Percentiles rank a stretch among this genome's conserved stretches.
These are phyloP conservation scores for Camelus dromedarius DNA, from an alignment of 2,113 vertebrate genomes.

Conservation along the genomic window DNA sequence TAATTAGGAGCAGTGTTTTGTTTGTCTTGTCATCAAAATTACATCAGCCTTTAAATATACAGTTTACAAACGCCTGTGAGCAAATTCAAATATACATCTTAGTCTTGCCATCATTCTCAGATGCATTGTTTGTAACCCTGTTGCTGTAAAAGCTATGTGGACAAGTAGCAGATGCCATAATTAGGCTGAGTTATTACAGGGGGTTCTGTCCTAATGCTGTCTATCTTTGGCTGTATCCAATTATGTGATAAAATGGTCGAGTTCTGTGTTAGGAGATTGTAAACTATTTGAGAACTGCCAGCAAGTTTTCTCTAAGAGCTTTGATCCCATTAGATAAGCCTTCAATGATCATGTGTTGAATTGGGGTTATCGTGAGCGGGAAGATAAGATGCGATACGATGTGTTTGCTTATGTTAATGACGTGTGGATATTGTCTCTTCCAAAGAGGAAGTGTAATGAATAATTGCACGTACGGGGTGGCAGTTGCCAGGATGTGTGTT, in stretches of 20 bases:
- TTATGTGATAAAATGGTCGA: background rate
- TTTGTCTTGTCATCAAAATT: background rate
- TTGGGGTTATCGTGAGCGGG: background rate
- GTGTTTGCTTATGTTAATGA: background rate
- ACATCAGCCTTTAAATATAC: background rate
- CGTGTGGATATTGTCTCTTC: background rate
- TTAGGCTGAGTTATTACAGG: background rate
- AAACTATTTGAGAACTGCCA: background rate
- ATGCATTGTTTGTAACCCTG: background rate
- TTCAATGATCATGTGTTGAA: background rate
- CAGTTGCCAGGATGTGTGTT: background rate
- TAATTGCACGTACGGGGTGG: background rate
- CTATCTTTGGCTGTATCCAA: background rate
- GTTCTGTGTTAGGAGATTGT: background rate
- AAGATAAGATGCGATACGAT: background rate
- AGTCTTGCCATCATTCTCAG: background rate
- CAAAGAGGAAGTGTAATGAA: background rate
- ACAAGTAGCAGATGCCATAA: background rate
- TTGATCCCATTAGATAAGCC: background rate
- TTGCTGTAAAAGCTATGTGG: background rate
- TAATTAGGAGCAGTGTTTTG: background rate
- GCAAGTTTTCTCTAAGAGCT: background rate
- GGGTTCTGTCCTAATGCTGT: background rate
- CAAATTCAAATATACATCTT: background rate
- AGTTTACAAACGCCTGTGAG: background rate